Evolutionary conservation across 35 echinoderm and acorn worm species (phyloP).

Genomic region (Stichopus chloronotus): DNA sequence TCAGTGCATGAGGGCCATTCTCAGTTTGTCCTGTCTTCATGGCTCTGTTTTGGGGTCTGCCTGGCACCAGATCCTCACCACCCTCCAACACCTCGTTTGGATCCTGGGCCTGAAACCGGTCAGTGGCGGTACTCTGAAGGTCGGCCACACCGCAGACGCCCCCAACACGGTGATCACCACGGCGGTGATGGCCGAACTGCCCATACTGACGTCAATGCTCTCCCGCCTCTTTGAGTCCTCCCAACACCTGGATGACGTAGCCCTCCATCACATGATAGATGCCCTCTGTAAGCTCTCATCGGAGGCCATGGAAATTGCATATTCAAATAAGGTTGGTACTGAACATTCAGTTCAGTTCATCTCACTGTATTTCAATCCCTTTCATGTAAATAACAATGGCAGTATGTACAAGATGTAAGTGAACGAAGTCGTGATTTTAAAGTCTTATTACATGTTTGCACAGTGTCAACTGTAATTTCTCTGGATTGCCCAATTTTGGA

Average conservation of each 20-base stretch:
- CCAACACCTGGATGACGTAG: conserved; percentile 96
- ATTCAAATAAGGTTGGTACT: conserved; percentile 81
- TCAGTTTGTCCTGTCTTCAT: conserved; percentile 90
- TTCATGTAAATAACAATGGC: background rate
- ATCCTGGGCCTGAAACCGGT: conserved; percentile 94
- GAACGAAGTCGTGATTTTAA: no score
- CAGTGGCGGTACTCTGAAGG: conserved; percentile 80
- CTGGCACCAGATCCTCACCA: conserved; percentile 96
- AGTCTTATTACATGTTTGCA: no score
- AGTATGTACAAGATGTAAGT: background rate
- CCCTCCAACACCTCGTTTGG: conserved; percentile 96
- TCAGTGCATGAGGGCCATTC: conserved; percentile 97
- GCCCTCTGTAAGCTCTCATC: conserved; percentile 93
- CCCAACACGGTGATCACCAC: conserved; percentile 97
- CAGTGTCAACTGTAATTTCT: no score
- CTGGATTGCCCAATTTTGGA: no score
- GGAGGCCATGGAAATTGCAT: conserved; percentile 96
- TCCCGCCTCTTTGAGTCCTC: conserved; percentile 98
- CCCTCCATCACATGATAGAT: conserved; percentile 97
- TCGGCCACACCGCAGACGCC: conserved; percentile 61
- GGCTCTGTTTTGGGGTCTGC: conserved; percentile 90
- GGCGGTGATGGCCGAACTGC: conserved; percentile 94
- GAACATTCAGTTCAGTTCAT: background rate
- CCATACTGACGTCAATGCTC: conserved; percentile 89
- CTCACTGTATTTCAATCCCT: no score